Conservation (phyloP, 2,113 vertebrate species). For the Ammodytes marinus region DNA sequence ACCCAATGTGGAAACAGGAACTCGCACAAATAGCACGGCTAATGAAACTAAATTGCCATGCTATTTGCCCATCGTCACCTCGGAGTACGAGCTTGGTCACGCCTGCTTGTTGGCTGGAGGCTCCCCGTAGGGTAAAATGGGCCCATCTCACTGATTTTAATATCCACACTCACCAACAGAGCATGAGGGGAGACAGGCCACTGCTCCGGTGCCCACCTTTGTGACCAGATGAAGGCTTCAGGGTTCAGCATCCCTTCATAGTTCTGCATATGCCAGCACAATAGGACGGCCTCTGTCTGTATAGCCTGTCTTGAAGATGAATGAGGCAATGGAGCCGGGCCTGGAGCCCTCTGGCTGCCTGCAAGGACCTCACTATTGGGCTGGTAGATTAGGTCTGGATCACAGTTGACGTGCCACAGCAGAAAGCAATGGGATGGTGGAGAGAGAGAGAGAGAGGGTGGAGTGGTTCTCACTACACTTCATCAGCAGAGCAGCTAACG, state of each 20-base stretch:
- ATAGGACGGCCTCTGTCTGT: conserved; percentile 48
- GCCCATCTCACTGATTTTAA: conserved; percentile 38
- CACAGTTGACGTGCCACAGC: conserved; percentile 74
- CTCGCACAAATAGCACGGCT: conserved; percentile 23
- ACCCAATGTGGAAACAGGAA: conserved; percentile 38
- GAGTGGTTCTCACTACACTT: conserved; percentile 18
- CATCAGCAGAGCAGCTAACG: conserved; percentile 20
- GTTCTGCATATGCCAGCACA: conserved; percentile 57
- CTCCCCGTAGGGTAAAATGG: conserved; percentile 17
- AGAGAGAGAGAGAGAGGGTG: conserved; percentile 15
- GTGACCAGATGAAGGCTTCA: conserved; percentile 58
- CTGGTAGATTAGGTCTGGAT: conserved; percentile 83
- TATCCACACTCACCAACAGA: conserved; percentile 36
- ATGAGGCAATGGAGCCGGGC: conserved; percentile 71
- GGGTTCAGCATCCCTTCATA: conserved; percentile 41
- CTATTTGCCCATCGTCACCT: conserved; percentile 54
- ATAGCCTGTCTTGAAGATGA: conserved; percentile 73
- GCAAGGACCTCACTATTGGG: conserved; percentile 68
- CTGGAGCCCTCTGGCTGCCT: conserved; percentile 61
- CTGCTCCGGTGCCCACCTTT: conserved; percentile 38
- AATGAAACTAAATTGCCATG: conserved; percentile 21
- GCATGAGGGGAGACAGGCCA: conserved; percentile 14
- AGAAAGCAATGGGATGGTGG: conserved; percentile 48
- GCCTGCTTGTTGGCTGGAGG: conserved; percentile 37
- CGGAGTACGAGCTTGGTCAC: conserved; percentile 40